Conservation (phyloP, 1,140 invertebrate species). For the Delia radicum region DNA sequence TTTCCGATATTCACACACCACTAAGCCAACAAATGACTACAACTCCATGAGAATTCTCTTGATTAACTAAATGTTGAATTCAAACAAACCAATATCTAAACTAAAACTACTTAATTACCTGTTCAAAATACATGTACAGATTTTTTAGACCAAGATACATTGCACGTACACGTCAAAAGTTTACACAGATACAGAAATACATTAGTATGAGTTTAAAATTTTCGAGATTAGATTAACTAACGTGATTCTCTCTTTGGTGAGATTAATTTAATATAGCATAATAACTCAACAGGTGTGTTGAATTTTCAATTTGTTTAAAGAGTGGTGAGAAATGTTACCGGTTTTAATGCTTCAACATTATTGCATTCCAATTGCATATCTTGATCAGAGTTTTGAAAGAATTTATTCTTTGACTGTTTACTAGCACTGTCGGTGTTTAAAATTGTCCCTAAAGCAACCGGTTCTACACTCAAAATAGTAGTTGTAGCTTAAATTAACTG, state of each 20-base stretch:
- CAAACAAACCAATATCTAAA: slow-evolving; percentile 1
- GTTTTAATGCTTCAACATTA: too few species aligned
- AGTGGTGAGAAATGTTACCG: not conserved
- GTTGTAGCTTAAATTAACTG: too few species aligned
- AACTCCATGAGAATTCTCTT: slow-evolving; percentile 12
- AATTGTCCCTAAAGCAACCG: too few species aligned
- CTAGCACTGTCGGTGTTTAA: too few species aligned
- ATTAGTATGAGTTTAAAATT: not conserved
- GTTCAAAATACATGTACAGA: not conserved
- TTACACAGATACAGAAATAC: not conserved
- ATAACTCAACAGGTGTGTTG: not conserved
- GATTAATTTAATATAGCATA: too few species aligned
- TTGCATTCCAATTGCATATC: not conserved
- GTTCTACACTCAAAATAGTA: too few species aligned
- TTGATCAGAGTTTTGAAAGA: too few species aligned
- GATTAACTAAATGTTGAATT: not conserved
- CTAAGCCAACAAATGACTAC: not conserved
- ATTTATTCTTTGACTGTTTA: too few species aligned
- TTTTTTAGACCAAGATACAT: not conserved
- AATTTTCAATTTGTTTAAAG: slow-evolving; percentile 8
- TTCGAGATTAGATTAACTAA: not conserved
- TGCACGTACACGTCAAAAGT: not conserved
- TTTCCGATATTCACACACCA: not conserved
- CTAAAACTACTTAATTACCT: not conserved
- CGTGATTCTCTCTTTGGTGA: not conserved